Evolutionary conservation across 2,113 vertebrate species (phyloP), one percentile per base, ranked within the genome.

Genomic region (Mustelus asterias): DNA sequence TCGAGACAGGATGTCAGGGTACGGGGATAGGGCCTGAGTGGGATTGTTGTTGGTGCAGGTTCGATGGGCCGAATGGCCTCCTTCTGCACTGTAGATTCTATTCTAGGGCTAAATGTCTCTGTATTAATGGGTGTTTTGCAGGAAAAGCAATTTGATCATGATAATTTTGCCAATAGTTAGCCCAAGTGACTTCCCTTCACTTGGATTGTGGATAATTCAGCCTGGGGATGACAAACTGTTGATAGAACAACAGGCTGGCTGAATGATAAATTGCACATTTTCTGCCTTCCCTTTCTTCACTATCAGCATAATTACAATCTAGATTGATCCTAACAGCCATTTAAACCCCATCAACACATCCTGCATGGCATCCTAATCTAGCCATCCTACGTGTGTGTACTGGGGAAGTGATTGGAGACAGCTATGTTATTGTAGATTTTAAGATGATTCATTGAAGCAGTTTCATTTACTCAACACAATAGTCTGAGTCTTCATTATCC

Each of bases 141-240:
- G 86, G 48, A 58, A 48, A 89, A 58, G 29, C 48, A 89, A 58
- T 58, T 89, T 88, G 85, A 26, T 37, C 3, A 44, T 88, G 18
- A 88, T 89, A 33, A 89, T 89, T 89, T 89, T 58, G 48, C 86
- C 58, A 89, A 89, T 89, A 89, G 29, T 58, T 89, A 89, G 41
- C 48, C 48, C 48, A 58, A 89, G 58, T 29, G 26, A 14, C 13
- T 48, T 44, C 4, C 83, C 20, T 89, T 58, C 7, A 54, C 41
- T 86, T 89, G 58, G 86, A 22, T 54, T 58, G 9, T 89, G 26
- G 86, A 26, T 54, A 44, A 88, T 44, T 22, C 85, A 54, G 54
- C 24, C 48, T 11, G 0, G 48, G 48, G 11, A 58, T 86, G 83
- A 44, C 41, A 67, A 24, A 86, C 6, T 86, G 18, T 86, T 86